Base-by-base conservation (phyloP, 2,113 vertebrate genomes). In the Pluvianellus socialis region DNA sequence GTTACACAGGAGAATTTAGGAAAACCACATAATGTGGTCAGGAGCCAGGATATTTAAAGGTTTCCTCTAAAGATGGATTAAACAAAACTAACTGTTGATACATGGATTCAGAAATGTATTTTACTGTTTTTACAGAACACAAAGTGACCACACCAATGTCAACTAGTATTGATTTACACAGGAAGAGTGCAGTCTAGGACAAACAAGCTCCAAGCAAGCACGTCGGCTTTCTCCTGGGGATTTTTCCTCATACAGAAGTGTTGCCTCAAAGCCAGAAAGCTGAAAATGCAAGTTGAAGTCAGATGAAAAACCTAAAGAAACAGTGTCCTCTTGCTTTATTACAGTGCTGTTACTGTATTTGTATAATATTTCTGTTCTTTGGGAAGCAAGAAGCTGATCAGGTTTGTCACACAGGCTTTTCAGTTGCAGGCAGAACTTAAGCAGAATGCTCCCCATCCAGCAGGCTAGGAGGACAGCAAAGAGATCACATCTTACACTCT, bases 21-120 rank as follows among this genome's bases (percentile, higher is more conserved):
- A 44, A 91, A 92, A 74, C 56, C 86, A 80, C 65, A 79, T 6
- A 55, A 66, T 28, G 52, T 38, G 63, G 90, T 80, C 52, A 84
- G 49, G 14, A 90, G 72, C 26, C 68, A 44, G 65, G 68, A 74
- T 53, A 91, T 59, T 94, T 96, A 80, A 82, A 90, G 58, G 32
- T 80, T 86, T 90, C 59, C 83, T 83, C 82, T 83, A 30, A 74
- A 83, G 47, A 22, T 3, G 14, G 73, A 80, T 84, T 92, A 96
- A 86, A 92, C 50, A 88, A 71, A 88, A 74, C 70, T 62, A 86
- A 63, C 61, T 86, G 92, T n/a, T 71, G 72, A 75, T 92, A 86
- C 88, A 92, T 4, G 6, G 42, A 63, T 35, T 89, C 42, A 56
- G 33, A 80, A 75, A 79, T 5, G n/a, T 16, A 40, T 44, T 87